Evolutionary conservation across 2,113 vertebrate genomes (phyloP).

Genomic region (Natator depressus): DNA sequence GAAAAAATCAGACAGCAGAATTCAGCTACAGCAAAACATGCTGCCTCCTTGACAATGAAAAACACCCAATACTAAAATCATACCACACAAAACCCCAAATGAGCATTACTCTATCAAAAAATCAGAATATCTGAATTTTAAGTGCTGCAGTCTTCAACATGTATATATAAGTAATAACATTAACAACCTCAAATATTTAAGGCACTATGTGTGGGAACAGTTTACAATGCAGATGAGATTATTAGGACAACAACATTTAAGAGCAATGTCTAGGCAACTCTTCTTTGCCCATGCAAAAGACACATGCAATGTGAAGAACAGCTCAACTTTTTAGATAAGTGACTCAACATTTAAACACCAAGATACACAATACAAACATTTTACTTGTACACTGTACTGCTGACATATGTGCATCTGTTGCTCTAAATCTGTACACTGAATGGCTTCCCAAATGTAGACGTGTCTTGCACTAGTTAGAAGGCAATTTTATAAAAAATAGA

Average conservation of each 20-base stretch:
- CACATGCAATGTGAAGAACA: constrained; percentile 99
- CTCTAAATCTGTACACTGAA: constrained; percentile 94
- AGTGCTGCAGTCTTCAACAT: constrained; percentile 99
- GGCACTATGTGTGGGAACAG: constrained; percentile 99
- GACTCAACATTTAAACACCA: constrained; percentile 95
- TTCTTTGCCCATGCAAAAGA: constrained; percentile 97
- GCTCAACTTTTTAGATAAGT: constrained; percentile 86
- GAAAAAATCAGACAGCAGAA: constrained; percentile 84
- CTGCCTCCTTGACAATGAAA: constrained; percentile 83
- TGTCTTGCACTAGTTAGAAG: constrained; percentile 99
- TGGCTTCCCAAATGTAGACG: constrained; percentile 98
- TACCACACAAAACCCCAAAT: constrained; percentile 88
- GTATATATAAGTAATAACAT: constrained; percentile 97
- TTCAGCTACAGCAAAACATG: constrained; percentile 90
- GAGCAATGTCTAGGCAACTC: constrained; percentile 94
- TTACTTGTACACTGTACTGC: constrained; percentile 89
- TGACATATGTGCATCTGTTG: constrained; percentile 92
- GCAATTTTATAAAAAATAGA: constrained; percentile 99
- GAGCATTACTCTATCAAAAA: constrained; percentile 86
- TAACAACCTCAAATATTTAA: constrained; percentile 99
- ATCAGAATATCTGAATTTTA: constrained; percentile 93
- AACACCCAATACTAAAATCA: constrained; percentile 88
- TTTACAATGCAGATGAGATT: constrained; percentile 98
- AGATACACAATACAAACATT: constrained; percentile 90
- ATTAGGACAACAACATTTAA: constrained; percentile 93